Conservation (phyloP, 2,113 vertebrate genomes). For the Nothobranchius kuhntae region DNA sequence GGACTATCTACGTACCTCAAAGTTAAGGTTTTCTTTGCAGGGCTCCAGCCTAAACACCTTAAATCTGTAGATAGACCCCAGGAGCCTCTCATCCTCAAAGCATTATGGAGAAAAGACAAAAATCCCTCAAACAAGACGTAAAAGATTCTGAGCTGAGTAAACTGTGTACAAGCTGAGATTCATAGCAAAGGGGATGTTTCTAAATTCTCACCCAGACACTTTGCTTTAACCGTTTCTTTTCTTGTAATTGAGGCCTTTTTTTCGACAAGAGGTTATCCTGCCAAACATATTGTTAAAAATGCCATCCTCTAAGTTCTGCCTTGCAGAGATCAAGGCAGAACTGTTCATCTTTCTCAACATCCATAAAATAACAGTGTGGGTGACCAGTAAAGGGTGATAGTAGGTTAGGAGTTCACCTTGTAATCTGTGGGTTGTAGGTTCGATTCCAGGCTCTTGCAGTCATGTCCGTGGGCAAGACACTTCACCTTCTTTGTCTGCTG, state of each 20-base stretch:
- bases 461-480: too few species aligned
- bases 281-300: too few species aligned
- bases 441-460: too few species aligned
- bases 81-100: not conserved
- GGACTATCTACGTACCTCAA: not conserved
- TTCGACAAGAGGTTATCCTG: not conserved
- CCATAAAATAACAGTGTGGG: too few species aligned
- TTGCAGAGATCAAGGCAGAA: too few species aligned
- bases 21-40: not conserved
- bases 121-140: not conserved
- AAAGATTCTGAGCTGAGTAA: not conserved
- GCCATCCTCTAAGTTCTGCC: too few species aligned
- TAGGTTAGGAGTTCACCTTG: too few species aligned
- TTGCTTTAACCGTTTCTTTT: not conserved
- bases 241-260: not conserved
- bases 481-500: too few species aligned
- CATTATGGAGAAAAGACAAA: not conserved
- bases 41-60: not conserved
- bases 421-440: too few species aligned
- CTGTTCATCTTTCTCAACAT: too few species aligned
- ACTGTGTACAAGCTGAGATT: not conserved
- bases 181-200: not conserved
- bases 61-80: not conserved
- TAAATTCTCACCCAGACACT: not conserved
- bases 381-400: too few species aligned